Base-by-base conservation (phyloP, 2,113 vertebrate genomes). In the Passerina amoena region DNA sequence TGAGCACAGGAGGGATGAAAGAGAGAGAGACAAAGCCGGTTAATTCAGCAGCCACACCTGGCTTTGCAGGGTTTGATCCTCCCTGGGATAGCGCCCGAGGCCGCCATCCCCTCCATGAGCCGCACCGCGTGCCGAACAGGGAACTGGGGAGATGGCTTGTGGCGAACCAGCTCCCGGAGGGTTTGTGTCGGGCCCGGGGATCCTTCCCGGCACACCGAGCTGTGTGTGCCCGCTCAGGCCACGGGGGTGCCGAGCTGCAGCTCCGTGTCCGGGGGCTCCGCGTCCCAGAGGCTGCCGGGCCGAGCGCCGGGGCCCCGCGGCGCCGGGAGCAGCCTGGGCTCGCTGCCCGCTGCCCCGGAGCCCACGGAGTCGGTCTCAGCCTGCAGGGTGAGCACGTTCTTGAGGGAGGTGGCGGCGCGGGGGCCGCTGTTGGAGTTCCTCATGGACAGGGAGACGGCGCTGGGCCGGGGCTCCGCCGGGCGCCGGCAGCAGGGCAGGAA, bases 391-490 rank as follows among this genome's bases (percentile, higher is more conserved):
- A 97, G 92, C 25, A 97, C 96, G 0, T 98, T 98, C 94, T 95
- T 97, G 90, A 98, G 97, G 59, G 98, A 98, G 0, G 96, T 80
- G 68, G 96, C 96, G 1, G 98, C 79, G 9, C 96, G 97, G 10
- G 97, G 82, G 0, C 96, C 98, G 1, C 99, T 99, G 95, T 98
- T 98, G 33, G 99, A 99, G 87, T 99, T 99, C 75, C 98, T 98
- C 85, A 99, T 94, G 83, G 99, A 99, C 45, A 99, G 98, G 3
- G 99, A 99, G 64, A 99, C 97, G 2, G 97, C 98, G 82, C 70
- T 98, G 47, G 98, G 98, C 48, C 95, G 97, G 5, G 93, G 96
- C 50, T 98, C 98, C 61, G 72, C 97, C 0, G 97, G 79, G 25
- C 95, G 97, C 64, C 88, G 97, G 85, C 98, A 98, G 96, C 99